Base-by-base conservation (phyloP, 2,888 invertebrate genomes). In the Papilio demoleus region DNA sequence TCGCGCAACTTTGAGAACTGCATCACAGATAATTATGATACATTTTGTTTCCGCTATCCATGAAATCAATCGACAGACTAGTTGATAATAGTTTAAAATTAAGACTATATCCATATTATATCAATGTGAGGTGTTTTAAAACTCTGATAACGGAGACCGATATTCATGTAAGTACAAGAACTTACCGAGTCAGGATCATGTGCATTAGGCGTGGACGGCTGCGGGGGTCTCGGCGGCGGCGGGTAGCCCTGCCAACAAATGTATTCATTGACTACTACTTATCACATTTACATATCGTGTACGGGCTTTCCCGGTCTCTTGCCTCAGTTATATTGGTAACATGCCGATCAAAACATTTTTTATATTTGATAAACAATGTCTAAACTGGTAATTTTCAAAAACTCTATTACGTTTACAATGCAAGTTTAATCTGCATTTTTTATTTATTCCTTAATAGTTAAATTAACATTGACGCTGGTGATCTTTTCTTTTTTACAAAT, bases 151-250 rank as follows among this genome's bases (percentile, higher is more conserved):
- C 31, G 6, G 31, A 31, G 31, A 31, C 31, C 31, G 31, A 4
- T 31, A 31, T 31, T 4, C 31, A 31, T n/a, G n/a, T 9, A 31
- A 31, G 22, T 31, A 6, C 22, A 65, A 61, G 9, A 70, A 94
- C 95, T 95, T 91, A 96, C 96, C 91, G 95, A 94, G 85, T 96
- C 96, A 75, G 96, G 96, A 84, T 95, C 95, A 87, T 96, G 96
- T 79, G 96, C 94, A 88, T 96, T 96, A 75, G 96, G 96, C 75
- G 96, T 96, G 81, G 96, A 96, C 80, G 96, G 94, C 87, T 95
- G 95, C 75, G 95, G 94, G 72, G 95, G 96, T 87, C 96, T 93
- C 76, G 93, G 95, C 73, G 95, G 95, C 76, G 95, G 95, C 77
- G 95, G 95, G 85, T 95, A 95, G 79, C 94, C 94, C 95, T 95